phyloP scores from a whole-genome alignment of 2,797 vertebrate species.

The Melanotaenia boesemani region DNA sequence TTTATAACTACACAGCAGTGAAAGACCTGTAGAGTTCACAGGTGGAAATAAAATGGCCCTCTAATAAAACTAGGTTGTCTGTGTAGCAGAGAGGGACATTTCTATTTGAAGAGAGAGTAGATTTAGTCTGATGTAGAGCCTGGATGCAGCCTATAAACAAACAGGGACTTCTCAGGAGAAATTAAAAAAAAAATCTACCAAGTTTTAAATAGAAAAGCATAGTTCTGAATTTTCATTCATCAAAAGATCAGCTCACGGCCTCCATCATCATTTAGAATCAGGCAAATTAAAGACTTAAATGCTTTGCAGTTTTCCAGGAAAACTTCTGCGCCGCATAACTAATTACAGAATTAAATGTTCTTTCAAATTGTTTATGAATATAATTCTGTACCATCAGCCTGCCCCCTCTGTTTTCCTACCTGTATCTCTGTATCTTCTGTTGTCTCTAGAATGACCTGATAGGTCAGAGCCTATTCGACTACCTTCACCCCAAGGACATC shows the following conservation, averaged over 20 bases:
- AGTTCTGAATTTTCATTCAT: no score
- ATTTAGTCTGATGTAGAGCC: neutral
- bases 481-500: conserved; percentile 99
- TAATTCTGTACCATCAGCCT: neutral
- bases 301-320: neutral
- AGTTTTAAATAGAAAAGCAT: no score
- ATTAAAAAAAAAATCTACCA: no score
- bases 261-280: no score
- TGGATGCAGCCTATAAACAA: neutral
- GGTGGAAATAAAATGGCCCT: no score
- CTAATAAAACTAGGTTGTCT: neutral
- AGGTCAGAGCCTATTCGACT: conserved; percentile 98
- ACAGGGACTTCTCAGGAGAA: neutral
- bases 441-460: conserved; percentile 93
- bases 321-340: neutral
- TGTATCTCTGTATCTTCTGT: neutral
- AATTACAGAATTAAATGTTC: neutral
- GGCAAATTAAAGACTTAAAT: neutral
- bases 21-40: no score
- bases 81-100: no score
- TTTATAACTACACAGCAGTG: neutral
- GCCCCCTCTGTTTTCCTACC: neutral
- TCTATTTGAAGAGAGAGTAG: neutral
- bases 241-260: no score
- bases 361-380: neutral